Base-by-base conservation (phyloP, 2,113 vertebrate species). In the Takifugu flavidus region DNA sequence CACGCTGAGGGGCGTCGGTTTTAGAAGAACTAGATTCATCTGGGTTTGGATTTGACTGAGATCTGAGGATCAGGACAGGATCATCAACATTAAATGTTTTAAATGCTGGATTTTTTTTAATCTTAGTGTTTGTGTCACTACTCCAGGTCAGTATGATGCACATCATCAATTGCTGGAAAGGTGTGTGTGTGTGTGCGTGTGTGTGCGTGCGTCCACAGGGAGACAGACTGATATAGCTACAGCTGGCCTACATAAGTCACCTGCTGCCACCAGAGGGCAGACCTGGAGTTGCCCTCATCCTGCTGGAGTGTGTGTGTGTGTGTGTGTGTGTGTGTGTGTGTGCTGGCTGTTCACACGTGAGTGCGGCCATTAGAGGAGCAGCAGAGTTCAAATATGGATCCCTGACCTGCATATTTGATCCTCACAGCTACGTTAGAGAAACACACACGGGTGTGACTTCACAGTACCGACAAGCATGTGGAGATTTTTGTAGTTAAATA, bases 231-330 rank as follows among this genome's bases (percentile, higher is more conserved):
- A 78, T 77, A 43, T 82, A 85, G 80, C 77, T 62, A 1, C 65
- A 49, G 67, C 53, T 77, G 81, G 44, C 81, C 83, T 74, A 79
- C 73, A 85, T 80, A 50, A 25, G 49, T 15, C 47, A 64, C 56
- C 49, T 43, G 58, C 56, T 45, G 65, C 77, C 82, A 79, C 75
- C 59, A 78, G 70, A 43, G 79, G 82, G 77, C 79, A 45, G 70
- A 13, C 53, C 70, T 65, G 65, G 52, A 67, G 53, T 51, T 69
- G 75, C 62, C 75, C 77, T 74, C 34, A 39, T 39, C 34, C 34
- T 39, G 34, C 34, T 39, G 34, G 42, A 56, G 66, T 74, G 67
- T 61, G 71, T 0, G 31, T 31, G 42, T 54, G 66, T 74, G 67
- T 61, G 71, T 0, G 31, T 31, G 44, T 13, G 14, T 28, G 7